phyloP scores from a whole-genome alignment of 2,113 vertebrate species.

The Sorex fumeus region DNA sequence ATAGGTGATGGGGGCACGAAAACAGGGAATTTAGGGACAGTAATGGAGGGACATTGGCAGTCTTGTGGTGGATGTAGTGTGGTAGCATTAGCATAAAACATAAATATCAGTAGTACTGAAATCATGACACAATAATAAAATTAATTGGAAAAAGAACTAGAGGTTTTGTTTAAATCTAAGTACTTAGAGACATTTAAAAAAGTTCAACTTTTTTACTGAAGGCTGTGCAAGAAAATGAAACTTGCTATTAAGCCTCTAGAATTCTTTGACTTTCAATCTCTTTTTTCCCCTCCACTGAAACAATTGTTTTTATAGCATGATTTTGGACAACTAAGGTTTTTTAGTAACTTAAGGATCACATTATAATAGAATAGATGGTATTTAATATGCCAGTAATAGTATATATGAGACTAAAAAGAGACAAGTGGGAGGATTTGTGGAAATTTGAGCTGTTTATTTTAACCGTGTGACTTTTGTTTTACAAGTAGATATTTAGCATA shows the following conservation, averaged over 20 bases:
- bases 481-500: conserved; percentile 16
- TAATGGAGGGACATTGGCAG: no score
- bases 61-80: no score
- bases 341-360: conserved; percentile 25
- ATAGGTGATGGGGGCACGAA: no score
- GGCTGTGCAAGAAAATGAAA: conserved; percentile 40
- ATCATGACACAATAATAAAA: no score
- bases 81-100: no score
- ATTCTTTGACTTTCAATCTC: conserved; percentile 18
- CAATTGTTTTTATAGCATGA: conserved; percentile 42
- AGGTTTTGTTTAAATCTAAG: background rate
- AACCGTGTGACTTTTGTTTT: conserved; percentile 45
- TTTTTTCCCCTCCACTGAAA: conserved; percentile 44
- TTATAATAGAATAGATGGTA: conserved; percentile 58
- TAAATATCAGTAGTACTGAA: no score
- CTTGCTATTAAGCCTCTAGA: conserved; percentile 45
- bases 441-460: conserved; percentile 57
- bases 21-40: no score
- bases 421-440: conserved; percentile 21
- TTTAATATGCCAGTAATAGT: conserved; percentile 43
- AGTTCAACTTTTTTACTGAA: conserved; percentile 40
- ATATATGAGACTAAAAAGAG: background rate
- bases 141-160: background rate
- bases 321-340: conserved; percentile 42
- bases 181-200: conserved; percentile 48